phyloP scores from a whole-genome alignment of 2,113 vertebrate genomes.

The Isurus oxyrinchus region DNA sequence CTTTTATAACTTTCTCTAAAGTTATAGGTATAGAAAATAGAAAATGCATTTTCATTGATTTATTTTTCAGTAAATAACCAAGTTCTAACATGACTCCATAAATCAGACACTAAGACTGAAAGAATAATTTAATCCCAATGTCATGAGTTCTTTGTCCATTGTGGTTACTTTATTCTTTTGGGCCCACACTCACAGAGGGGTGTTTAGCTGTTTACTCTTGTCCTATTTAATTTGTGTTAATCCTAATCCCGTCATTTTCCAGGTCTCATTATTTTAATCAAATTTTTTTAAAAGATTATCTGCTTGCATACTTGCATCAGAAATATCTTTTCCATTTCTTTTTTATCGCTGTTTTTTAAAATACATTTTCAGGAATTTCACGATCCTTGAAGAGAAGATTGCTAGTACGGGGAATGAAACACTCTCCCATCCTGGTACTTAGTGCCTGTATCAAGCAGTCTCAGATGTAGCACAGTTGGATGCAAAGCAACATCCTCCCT shows the following conservation, averaged over 20 bases:
- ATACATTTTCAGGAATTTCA: neutral
- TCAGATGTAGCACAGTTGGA: neutral
- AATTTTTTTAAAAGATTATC: neutral
- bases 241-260: neutral
- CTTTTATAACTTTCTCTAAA: neutral
- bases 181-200: neutral
- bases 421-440: neutral
- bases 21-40: neutral
- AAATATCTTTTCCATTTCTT: neutral
- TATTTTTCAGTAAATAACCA: neutral
- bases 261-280: neutral
- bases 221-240: neutral
- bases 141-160: neutral
- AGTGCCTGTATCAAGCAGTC: neutral
- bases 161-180: neutral
- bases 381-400: neutral
- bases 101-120: neutral
- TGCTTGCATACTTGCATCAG: neutral
- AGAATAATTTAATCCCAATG: neutral
- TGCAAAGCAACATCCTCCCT: neutral
- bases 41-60: neutral
- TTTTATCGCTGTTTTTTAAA: neutral
- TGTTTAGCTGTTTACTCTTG: neutral
- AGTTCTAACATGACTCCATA: neutral
- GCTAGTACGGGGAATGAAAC: neutral